These are phyloP conservation scores for Harpegnathos saltator DNA, from an alignment of 1,140 invertebrate species.

Conservation along the genomic window DNA sequence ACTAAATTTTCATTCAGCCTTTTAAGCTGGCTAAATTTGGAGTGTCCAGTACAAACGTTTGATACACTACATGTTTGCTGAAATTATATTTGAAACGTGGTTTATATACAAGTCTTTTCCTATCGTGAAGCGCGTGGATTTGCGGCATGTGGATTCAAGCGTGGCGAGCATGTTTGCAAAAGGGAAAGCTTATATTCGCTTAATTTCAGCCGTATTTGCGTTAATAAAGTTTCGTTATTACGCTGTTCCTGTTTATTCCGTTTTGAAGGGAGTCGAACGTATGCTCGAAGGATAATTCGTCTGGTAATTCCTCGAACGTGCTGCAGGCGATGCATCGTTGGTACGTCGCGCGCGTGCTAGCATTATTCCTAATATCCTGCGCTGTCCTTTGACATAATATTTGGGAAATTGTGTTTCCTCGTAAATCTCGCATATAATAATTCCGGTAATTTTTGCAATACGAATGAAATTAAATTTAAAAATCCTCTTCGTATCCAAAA, in stretches of 20 bases:
- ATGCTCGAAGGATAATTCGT: constrained; percentile 63
- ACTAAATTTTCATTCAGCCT: constrained; percentile 41
- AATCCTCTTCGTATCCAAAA: neutral
- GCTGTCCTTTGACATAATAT: constrained; percentile 56
- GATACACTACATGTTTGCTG: constrained; percentile 54
- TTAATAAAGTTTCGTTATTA: constrained; percentile 63
- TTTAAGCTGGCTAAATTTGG: constrained; percentile 37
- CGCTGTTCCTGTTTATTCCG: constrained; percentile 29
- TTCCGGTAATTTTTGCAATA: constrained; percentile 16
- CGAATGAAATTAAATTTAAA: constrained; percentile 14
- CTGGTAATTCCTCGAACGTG: constrained; percentile 56
- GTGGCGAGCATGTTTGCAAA: constrained; percentile 48
- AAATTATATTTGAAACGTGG: constrained; percentile 59
- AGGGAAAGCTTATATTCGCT: constrained; percentile 60
- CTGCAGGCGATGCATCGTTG: constrained; percentile 37
- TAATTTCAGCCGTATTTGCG: constrained; percentile 53
- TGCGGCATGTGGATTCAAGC: constrained; percentile 56
- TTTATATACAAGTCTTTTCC: constrained; percentile 60
- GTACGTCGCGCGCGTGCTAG: constrained; percentile 37
- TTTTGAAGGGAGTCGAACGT: constrained; percentile 46
- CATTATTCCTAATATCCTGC: constrained; percentile 52
- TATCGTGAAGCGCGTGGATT: constrained; percentile 52
- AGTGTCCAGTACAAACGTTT: constrained; percentile 47
- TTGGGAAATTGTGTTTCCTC: constrained; percentile 28
- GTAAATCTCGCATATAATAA: constrained; percentile 38